Percentiles rank a stretch among this genome's conserved stretches.
Conservation (phyloP, 1,140 invertebrate species). For the Condylostylus longicornis region DNA sequence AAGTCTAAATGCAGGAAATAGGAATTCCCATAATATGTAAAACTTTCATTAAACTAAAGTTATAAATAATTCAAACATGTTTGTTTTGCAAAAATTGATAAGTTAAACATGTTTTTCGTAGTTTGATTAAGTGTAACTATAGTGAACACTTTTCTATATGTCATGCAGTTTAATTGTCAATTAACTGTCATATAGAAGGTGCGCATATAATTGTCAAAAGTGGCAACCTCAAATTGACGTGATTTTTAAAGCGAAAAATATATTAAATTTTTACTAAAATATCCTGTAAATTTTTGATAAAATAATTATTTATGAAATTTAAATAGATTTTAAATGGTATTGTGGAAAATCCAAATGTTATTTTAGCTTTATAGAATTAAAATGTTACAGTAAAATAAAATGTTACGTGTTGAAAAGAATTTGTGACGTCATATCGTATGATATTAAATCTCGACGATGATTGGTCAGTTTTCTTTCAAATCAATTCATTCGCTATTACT, state of each 20-base stretch:
- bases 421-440: conserved; percentile 12
- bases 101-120: not conserved
- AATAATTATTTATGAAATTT: not conserved
- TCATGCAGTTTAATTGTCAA: too few relatives aligned
- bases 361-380: not conserved
- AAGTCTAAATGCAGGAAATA: too few relatives aligned
- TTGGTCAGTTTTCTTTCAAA: conserved; percentile 3
- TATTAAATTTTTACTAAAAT: not conserved
- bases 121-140: too few relatives aligned
- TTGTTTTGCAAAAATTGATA: not conserved
- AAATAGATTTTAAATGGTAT: not conserved
- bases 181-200: too few relatives aligned
- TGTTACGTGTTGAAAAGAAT: too few relatives aligned
- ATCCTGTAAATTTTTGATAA: not conserved
- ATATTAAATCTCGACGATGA: conserved; percentile 7
- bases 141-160: too few relatives aligned
- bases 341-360: not conserved
- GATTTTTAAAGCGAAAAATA: not conserved
- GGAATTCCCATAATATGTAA: too few relatives aligned
- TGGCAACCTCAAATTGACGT: too few relatives aligned
- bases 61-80: not conserved
- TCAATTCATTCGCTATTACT: too few relatives aligned
- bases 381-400: not conserved
- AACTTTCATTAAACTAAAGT: too few relatives aligned
- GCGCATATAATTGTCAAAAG: too few relatives aligned